These are phyloP conservation scores for Rhegmatorhina hoffmannsi DNA, from an alignment of 2,113 vertebrate genomes.

Conservation along the genomic window DNA sequence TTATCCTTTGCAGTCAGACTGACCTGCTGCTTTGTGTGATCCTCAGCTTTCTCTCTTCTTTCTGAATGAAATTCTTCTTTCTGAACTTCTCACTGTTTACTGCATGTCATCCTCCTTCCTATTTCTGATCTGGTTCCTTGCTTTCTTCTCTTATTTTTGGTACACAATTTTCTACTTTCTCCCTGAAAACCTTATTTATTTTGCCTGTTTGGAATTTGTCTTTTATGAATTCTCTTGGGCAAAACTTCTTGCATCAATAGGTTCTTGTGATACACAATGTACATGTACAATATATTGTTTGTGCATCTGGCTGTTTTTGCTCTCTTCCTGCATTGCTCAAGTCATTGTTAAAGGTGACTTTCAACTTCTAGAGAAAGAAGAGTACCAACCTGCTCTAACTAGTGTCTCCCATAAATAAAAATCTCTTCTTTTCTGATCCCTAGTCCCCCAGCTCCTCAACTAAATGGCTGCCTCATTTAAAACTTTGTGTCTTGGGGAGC, in stretches of 20 bases:
- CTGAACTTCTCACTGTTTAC: neutral
- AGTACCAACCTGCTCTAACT: neutral
- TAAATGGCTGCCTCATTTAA: neutral
- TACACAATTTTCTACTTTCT: neutral
- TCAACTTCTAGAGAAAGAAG: neutral
- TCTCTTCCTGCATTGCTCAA: neutral
- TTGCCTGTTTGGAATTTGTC: neutral
- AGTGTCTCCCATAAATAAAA: neutral
- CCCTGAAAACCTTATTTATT: rapidly evolving
- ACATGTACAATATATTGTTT: rapidly evolving
- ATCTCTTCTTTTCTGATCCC: neutral
- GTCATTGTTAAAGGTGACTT: neutral
- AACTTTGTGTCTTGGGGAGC: neutral
- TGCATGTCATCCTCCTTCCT: neutral
- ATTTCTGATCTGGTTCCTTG: neutral
- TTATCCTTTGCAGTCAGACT: neutral
- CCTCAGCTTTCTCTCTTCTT: neutral
- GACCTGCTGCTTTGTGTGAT: neutral
- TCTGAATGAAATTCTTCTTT: neutral
- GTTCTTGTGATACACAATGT: neutral
- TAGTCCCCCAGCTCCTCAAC: neutral
- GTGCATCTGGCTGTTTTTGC: neutral
- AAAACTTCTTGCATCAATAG: neutral
- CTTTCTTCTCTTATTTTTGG: neutral
- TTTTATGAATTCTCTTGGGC: neutral